A percentile compares a stretch with the other conserved stretches of the same genome.
Conservation (phyloP, 2,113 vertebrate genomes). For the Dipodomys merriami region DNA sequence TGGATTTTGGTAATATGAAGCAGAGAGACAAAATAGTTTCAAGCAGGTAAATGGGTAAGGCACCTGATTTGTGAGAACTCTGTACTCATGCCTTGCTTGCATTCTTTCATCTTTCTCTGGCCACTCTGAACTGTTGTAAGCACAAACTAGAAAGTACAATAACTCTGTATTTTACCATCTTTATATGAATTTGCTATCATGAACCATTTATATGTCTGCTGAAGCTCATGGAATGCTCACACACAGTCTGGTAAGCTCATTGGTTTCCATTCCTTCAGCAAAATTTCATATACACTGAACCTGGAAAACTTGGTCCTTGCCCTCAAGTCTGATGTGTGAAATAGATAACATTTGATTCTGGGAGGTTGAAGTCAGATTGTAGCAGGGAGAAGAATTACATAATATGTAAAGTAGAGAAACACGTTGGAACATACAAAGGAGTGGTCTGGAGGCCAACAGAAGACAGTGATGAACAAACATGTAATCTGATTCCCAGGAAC, state of each 20-base stretch:
- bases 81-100: not conserved
- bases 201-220: not conserved
- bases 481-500: not conserved
- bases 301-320: constrained; percentile 10
- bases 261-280: constrained; percentile 14
- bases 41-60: not conserved
- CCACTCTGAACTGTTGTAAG: not conserved
- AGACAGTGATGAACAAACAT: not conserved
- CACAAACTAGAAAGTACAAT: constrained; percentile 16
- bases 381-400: not conserved
- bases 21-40: constrained; percentile 47
- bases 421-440: not conserved
- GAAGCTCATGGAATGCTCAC: constrained; percentile 25
- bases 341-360: not conserved
- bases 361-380: not conserved
- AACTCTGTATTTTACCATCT: not conserved
- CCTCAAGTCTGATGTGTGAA: not conserved
- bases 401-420: not conserved
- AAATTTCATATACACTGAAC: not conserved
- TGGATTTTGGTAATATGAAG: not conserved
- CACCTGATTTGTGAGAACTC: not conserved
- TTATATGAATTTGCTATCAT: constrained; percentile 22
- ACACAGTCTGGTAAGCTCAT: not conserved
- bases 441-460: not conserved
- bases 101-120: not conserved